Evolutionary conservation across 2,888 invertebrate species (phyloP), one percentile per base, ranked within the genome.

Genomic region (Tetranychus truncatus): DNA sequence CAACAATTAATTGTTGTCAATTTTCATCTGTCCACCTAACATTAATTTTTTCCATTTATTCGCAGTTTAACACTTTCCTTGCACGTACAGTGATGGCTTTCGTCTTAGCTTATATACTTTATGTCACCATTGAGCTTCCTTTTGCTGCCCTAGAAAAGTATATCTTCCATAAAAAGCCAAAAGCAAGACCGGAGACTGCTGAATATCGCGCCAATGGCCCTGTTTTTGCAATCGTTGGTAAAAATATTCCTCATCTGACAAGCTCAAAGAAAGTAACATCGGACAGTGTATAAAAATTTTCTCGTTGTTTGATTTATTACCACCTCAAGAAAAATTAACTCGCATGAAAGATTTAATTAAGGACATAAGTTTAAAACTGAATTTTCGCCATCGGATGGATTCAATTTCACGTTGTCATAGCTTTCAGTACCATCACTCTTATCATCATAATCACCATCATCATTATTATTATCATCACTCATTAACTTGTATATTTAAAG

Each of bases 81-180:
- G 73, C 76, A 21, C 75, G 73, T n/a, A 73, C 66, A 11, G 73
- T 77, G n/a, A 67, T 77, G n/a, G 72, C 74, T 21, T 73, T 77
- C 24, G 73, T 74, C 45, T 44, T 77, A 11, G 76, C 78, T 18
- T 78, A 67, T 44, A 46, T 78, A 65, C 75, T 77, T 6, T 75
- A 77, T 66, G 65, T 77, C 4, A 75, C 76, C 9, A 73, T 78
- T 7, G 78, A 78, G 74, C 66, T 72, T 18, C 78, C 78, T 4
- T 78, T 78, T 34, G 55, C 76, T 4, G 71, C 46, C 11, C 45
- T 78, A 9, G 78, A 78, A 46, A 74, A 69, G n/a, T 74, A 74
- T 5, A 45, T 74, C 34, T 74, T 74, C 21, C 74, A 24, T 5
- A 20, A 69, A 11, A 69, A 69, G 21, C 69, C 69, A 20, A 69